A percentile compares a stretch with the other conserved stretches of the same genome.
These are phyloP conservation scores for Gorsachius goisagi DNA, from an alignment of 2,113 vertebrate genomes.

Conservation along the genomic window DNA sequence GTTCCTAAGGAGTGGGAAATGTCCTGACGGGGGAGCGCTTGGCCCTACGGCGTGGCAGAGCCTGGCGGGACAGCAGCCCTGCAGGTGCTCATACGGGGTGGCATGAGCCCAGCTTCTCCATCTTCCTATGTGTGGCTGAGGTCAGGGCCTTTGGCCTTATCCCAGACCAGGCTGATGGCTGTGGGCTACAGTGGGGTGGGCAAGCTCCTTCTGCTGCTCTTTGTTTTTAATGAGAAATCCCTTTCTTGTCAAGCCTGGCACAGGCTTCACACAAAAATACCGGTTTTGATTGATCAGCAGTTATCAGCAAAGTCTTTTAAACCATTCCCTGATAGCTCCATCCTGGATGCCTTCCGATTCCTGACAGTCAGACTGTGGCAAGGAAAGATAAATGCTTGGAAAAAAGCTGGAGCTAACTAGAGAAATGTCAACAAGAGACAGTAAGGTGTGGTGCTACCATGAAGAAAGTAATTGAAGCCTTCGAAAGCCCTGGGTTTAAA, in stretches of 20 bases:
- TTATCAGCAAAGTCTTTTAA: neutral
- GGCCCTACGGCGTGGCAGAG: neutral
- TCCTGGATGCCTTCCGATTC: neutral
- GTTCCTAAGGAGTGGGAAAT: neutral
- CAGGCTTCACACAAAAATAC: neutral
- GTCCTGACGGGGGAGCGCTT: neutral
- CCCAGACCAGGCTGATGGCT: neutral
- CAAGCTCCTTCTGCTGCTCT: neutral
- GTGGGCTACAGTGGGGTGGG: neutral
- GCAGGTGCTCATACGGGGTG: neutral
- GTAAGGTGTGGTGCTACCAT: neutral
- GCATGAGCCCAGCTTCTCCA: neutral
- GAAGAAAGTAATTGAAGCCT: neutral
- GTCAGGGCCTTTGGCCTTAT: neutral
- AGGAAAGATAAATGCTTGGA: neutral
- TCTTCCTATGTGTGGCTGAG: neutral
- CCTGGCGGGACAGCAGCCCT: neutral
- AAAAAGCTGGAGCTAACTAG: neutral
- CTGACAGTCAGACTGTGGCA: rapidly evolving
- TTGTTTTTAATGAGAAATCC: neutral
- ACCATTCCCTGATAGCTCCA: neutral
- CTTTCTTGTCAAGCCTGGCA: neutral
- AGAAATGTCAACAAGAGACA: neutral
- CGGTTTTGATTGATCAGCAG: neutral
- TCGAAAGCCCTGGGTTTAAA: neutral